Evolutionary conservation across 2,113 vertebrate species (phyloP).

Genomic region (western clawed frog (Xenopus tropicalis)): DNA sequence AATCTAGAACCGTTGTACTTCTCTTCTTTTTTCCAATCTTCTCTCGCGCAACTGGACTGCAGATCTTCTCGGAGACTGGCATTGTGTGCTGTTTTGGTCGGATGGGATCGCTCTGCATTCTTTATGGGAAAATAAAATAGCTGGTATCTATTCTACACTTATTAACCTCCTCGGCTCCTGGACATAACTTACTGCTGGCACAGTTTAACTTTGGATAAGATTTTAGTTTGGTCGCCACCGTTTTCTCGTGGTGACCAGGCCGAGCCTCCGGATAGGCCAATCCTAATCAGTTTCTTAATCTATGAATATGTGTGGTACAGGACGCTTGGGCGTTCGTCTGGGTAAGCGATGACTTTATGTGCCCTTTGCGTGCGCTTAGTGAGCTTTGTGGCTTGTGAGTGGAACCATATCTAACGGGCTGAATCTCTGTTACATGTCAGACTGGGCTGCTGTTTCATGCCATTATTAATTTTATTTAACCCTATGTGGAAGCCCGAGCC

Average conservation of each 20-base stretch:
- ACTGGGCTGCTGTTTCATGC: too few species aligned
- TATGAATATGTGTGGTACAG: conserved; percentile 64
- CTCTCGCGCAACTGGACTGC: conserved; percentile 73
- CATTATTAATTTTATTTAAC: too few species aligned
- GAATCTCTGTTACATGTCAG: too few species aligned
- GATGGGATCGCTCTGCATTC: conserved; percentile 78
- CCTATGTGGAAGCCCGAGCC: too few species aligned
- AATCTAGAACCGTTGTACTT: conserved; percentile 68
- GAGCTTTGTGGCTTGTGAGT: too few species aligned
- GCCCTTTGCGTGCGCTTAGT: conserved; percentile 54
- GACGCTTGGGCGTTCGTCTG: too few species aligned
- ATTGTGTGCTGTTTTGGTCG: conserved; percentile 66
- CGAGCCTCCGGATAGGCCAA: conserved; percentile 77
- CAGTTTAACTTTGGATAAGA: conserved; percentile 87
- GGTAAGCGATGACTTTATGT: neutral
- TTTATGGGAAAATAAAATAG: conserved; percentile 72
- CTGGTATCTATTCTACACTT: conserved; percentile 97
- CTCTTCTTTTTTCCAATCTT: conserved; percentile 65
- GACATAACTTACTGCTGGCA: conserved; percentile 82
- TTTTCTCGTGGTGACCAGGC: conserved; percentile 64
- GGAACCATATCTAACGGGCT: too few species aligned
- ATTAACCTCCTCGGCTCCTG: too few species aligned
- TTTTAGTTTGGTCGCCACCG: conserved; percentile 74
- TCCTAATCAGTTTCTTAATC: conserved; percentile 51
- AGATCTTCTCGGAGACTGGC: conserved; percentile 65